A percentile compares a stretch with the other conserved stretches of the same genome.
These are phyloP conservation scores for Sympetrum striolatum DNA, from an alignment of 2,888 invertebrate species.

Conservation along the genomic window DNA sequence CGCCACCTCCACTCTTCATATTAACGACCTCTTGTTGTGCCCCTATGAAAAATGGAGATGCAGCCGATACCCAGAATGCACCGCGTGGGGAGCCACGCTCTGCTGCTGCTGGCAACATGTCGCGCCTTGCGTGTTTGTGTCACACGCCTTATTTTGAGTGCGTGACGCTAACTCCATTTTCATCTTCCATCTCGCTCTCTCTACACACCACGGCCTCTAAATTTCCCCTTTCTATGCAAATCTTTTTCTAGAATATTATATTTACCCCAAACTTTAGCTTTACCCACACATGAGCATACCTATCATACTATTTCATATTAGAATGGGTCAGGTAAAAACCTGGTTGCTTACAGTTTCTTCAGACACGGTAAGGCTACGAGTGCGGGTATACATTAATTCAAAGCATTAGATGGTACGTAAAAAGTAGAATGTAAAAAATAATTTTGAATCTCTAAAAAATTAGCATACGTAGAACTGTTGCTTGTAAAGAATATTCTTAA, in stretches of 20 bases:
- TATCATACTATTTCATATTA: too few relatives aligned
- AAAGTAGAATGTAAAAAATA: too few relatives aligned
- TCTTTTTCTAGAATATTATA: not conserved
- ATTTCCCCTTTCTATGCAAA: not conserved
- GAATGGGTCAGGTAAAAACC: too few relatives aligned
- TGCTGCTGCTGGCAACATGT: not conserved
- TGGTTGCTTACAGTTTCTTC: too few relatives aligned
- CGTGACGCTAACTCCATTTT: not conserved
- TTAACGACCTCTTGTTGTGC: conserved; percentile 17
- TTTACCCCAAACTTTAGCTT: not conserved
- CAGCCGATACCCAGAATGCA: conserved; percentile 15
- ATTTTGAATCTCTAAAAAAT: too few relatives aligned
- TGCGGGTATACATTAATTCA: too few relatives aligned
- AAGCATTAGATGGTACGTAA: too few relatives aligned
- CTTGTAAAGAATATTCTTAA: too few relatives aligned
- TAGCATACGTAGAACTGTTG: too few relatives aligned
- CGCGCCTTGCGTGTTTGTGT: not conserved
- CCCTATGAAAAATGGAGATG: conserved; percentile 32
- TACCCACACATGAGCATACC: too few relatives aligned
- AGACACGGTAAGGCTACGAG: too few relatives aligned
- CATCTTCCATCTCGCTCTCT: not conserved
- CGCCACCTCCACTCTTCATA: not conserved
- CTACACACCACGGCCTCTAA: not conserved
- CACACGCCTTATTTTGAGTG: conserved; percentile 26
- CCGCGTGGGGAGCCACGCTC: conserved; percentile 24